phyloP scores from a whole-genome alignment of 2,113 vertebrate species.

The Mionectes macconnelli region DNA sequence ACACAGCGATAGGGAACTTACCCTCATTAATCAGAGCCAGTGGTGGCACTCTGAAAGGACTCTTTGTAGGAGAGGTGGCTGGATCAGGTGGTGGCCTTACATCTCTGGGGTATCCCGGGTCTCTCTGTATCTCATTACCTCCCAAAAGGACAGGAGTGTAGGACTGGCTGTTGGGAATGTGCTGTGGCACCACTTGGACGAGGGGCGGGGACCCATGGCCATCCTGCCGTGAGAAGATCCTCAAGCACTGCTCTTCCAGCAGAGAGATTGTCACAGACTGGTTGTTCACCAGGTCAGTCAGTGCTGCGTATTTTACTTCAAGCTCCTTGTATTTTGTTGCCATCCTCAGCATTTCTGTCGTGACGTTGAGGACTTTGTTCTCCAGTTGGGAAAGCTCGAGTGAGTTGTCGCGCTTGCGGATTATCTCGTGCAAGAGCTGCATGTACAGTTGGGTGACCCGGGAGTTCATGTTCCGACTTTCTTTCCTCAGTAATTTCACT shows the following conservation, averaged over 20 bases:
- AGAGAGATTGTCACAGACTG: constrained; percentile 89
- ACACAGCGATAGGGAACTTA: constrained; percentile 37
- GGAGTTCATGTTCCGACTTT: constrained; percentile 98
- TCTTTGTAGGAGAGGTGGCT: constrained; percentile 81
- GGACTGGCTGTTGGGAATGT: constrained; percentile 83
- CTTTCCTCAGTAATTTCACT: constrained; percentile 95
- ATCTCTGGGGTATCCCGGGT: constrained; percentile 82
- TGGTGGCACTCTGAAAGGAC: constrained; percentile 80
- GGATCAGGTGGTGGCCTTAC: constrained; percentile 76
- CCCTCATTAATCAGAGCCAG: constrained; percentile 89
- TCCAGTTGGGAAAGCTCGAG: constrained; percentile 95
- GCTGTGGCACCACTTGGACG: constrained; percentile 92
- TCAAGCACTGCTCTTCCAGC: constrained; percentile 92
- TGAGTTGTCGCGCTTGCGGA: constrained; percentile 95
- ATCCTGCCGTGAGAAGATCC: constrained; percentile 81
- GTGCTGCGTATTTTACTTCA: constrained; percentile 83
- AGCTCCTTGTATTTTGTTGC: constrained; percentile 91
- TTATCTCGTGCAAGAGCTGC: constrained; percentile 98
- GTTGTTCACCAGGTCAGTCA: constrained; percentile 93
- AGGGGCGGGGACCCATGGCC: constrained; percentile 85
- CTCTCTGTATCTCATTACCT: constrained; percentile 93
- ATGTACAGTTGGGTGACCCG: constrained; percentile 97
- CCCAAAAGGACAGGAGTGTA: constrained; percentile 75
- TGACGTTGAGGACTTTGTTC: constrained; percentile 94
- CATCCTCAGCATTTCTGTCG: constrained; percentile 92